Percentiles rank a stretch among this genome's conserved stretches.
phyloP scores from a whole-genome alignment of 2,888 invertebrate species.

The Merodon equestris region DNA sequence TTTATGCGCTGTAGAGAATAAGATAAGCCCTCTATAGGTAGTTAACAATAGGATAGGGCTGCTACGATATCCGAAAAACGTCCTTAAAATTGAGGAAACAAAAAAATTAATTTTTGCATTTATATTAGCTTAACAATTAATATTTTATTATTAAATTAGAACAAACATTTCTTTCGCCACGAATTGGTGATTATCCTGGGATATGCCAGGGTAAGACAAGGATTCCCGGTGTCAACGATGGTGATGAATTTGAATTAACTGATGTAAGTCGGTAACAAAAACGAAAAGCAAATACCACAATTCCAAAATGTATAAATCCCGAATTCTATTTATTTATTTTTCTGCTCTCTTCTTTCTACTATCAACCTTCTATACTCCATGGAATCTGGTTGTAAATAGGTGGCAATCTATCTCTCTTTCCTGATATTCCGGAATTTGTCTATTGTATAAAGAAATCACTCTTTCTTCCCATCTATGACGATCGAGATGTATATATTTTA shows the following conservation, averaged over 20 bases:
- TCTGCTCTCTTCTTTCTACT: slow-evolving; percentile 43
- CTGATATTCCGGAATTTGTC: slow-evolving; percentile 78
- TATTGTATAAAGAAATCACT: slow-evolving; percentile 57
- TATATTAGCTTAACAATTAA: slow-evolving; percentile 12
- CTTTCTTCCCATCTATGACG: slow-evolving; percentile 14
- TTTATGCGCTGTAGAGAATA: too few relatives aligned
- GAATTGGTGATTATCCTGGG: slow-evolving; percentile 92
- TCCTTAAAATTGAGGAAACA: slow-evolving; percentile 61
- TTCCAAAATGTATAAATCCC: slow-evolving; percentile 60
- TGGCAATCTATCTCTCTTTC: slow-evolving; percentile 73
- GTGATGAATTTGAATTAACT: slow-evolving; percentile 90
- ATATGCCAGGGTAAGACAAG: slow-evolving; percentile 96
- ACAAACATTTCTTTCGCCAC: slow-evolving; percentile 89
- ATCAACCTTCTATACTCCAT: slow-evolving; percentile 50
- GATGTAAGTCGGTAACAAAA: slow-evolving; percentile 86
- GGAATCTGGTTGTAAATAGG: slow-evolving; percentile 73
- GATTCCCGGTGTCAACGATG: slow-evolving; percentile 97
- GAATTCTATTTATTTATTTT: slow-evolving; percentile 45
- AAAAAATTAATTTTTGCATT: slow-evolving; percentile 35
- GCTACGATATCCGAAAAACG: neutral
- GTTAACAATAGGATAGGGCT: too few relatives aligned
- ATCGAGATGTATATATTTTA: slow-evolving; percentile 38
- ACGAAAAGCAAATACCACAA: slow-evolving; percentile 30
- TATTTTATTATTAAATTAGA: slow-evolving; percentile 80
- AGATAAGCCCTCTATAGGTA: too few relatives aligned